These are phyloP conservation scores for Rhagonycha fulva DNA, from an alignment of 2,888 invertebrate genomes.

Conservation along the genomic window DNA sequence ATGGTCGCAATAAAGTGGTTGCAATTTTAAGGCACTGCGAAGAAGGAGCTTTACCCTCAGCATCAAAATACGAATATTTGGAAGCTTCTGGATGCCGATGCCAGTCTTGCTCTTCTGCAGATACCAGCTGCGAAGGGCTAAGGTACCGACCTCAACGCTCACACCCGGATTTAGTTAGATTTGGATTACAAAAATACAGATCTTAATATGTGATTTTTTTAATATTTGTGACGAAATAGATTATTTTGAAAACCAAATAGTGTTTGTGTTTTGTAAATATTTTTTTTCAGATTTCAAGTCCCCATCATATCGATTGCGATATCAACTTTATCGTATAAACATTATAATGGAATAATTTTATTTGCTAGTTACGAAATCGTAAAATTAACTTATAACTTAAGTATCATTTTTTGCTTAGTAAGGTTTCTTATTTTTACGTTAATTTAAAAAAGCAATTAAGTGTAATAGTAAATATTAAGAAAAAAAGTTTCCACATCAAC, in stretches of 20 bases:
- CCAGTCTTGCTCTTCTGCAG: constrained; percentile 67
- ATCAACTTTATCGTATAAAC: not conserved
- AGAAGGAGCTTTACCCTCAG: constrained; percentile 69
- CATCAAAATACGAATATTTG: constrained; percentile 74
- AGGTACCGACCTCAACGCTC: constrained; percentile 58
- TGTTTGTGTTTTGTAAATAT: not conserved
- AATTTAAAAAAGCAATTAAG: too few species aligned
- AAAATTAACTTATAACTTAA: not conserved
- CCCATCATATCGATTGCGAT: not conserved
- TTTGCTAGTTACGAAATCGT: not conserved
- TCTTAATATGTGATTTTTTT: not conserved
- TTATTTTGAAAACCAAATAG: not conserved
- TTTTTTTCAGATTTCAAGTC: not conserved
- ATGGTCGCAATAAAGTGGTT: constrained; percentile 66
- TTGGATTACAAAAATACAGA: constrained; percentile 23
- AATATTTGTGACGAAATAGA: not conserved
- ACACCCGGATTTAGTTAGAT: constrained; percentile 47
- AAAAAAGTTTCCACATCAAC: too few species aligned
- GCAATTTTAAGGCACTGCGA: constrained; percentile 76
- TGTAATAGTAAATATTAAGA: too few species aligned
- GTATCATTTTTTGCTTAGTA: too few species aligned
- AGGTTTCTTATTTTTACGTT: too few species aligned
- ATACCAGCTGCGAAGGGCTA: constrained; percentile 73
- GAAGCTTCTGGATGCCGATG: constrained; percentile 82
- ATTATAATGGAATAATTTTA: not conserved